Base-by-base conservation (phyloP, 2,113 vertebrate species). In the Tenebrosternarchus preto region DNA sequence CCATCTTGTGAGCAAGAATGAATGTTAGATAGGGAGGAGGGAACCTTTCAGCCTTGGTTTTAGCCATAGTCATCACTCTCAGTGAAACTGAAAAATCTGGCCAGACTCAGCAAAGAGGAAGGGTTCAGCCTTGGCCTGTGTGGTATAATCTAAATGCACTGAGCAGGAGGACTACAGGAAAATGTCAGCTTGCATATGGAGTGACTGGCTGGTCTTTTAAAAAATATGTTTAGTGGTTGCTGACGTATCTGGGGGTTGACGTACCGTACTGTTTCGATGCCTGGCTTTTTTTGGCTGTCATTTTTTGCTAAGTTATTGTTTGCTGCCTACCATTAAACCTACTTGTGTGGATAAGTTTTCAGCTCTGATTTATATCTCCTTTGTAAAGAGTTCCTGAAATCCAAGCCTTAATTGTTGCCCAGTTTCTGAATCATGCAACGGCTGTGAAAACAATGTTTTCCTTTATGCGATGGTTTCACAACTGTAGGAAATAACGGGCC, bases 401-500 rank as follows among this genome's bases (percentile, higher is more conserved):
- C 33, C 15, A 12, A 33, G 60, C 63, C 5, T 6, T 57, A 70
- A 59, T 78, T 56, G 56, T 76, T 83, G 78, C 39, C 64, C 59
- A 16, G 53, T 80, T 85, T 85, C 69, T 24, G 64, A 24, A 39
- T 59, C 64, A 76, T 20, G 36, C 69, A 69, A 78, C 24, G 46
- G 63, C 71, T 53, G 86, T 84, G 85, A 85, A 88, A 88, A 83
- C 43, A 19, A 73, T 88, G 77, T 70, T 74, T 82, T 88, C 89
- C 88, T 84, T 84, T 85, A 83, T 74, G 55, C 3, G 55, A 73
- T 84, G 69, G 27, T 76, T 87, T 59, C 74, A 82, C 85, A 88
- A 85, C 71, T 80, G 24, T 68, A 85, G 89, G 87, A 90, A 90
- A 90, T 88, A 85, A 88, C 84, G 87, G 84, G 53, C 36, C 9